Evolutionary conservation across 2,888 invertebrate species (phyloP), one percentile per base, ranked within the genome.

Genomic region (Smittia aterrima): DNA sequence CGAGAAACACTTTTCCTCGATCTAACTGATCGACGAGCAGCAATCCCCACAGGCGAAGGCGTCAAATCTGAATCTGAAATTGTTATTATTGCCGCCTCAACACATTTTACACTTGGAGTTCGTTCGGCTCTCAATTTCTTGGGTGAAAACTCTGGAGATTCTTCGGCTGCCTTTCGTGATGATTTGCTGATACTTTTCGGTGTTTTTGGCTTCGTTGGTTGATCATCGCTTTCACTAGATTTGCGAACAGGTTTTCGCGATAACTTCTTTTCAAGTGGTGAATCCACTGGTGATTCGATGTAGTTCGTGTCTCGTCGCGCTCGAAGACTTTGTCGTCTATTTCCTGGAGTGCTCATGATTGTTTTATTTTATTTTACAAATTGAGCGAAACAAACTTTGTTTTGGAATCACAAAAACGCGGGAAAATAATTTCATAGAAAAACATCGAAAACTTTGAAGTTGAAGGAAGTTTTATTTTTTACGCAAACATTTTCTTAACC

Each of bases 401-500:
- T n/a, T n/a, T n/a, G n/a, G n/a, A n/a, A n/a, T n/a, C n/a, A n/a
- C n/a, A n/a, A n/a, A 47, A 47, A n/a, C 47, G 16, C 47, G 11
- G n/a, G 47, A 11, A n/a, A 47, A 47, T 11, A 38, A 38, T 7
- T 38, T 38, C 38, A 38, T 9, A 38, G 32, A 32, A 32, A 32
- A 32, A 3, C 32, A 9, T 47, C 22, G 22, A 18, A 58, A 58
- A 18, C 9, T 13, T 47, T 47, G 16, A 47, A 13, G 13, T 47
- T 13, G 47, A 47, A 47, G 20, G 20, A 18, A 70, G 70, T 40
- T 22, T 27, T 66, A 16, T 24, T 58, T 27, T 64, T 76, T 75
- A 77, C 72, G 77, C 79, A 79, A 86, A 85, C 86, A 86, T 86
- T 78, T 85, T 85, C 77, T 84, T 84, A 68, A 85, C 81, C 77